A percentile compares a stretch with the other conserved stretches of the same genome.
Evolutionary conservation across 2,797 vertebrate genomes (phyloP).

Genomic region (Manis crassicaudata): DNA sequence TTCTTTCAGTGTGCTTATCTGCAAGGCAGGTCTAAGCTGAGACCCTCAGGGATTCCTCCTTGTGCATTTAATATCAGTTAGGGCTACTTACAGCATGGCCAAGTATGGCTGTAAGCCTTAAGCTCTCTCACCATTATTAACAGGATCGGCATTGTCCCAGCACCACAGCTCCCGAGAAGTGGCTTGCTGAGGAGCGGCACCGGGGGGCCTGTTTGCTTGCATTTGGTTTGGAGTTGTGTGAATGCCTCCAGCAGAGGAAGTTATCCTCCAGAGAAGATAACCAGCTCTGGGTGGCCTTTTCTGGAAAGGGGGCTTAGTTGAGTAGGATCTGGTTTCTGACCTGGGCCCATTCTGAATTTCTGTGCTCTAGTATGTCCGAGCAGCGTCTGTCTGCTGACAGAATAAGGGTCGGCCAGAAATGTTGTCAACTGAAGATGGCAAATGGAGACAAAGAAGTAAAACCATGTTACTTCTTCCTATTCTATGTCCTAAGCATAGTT

Average conservation of each 20-base stretch:
- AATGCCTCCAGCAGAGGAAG: neutral
- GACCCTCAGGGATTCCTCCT: neutral
- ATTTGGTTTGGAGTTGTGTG: neutral
- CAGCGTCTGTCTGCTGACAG: neutral
- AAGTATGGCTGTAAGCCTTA: neutral
- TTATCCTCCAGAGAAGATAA: neutral
- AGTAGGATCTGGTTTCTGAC: neutral
- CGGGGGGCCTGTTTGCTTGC: rapidly evolving
- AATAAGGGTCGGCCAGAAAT: neutral
- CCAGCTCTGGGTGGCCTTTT: neutral
- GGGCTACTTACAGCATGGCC: neutral
- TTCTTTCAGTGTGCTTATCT: neutral
- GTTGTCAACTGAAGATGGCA: neutral
- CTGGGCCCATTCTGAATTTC: neutral
- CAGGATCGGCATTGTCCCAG: neutral
- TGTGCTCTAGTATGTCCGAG: neutral
- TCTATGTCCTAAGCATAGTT: neutral
- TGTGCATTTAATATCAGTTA: neutral
- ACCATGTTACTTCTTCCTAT: neutral
- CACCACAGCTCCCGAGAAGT: neutral
- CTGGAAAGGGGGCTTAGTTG: neutral
- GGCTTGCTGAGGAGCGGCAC: neutral
- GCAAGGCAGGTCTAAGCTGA: neutral
- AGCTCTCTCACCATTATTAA: neutral
- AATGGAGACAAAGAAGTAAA: constrained; percentile 13